Conservation (phyloP, 2,888 invertebrate species). For the Phengaris alcon region DNA sequence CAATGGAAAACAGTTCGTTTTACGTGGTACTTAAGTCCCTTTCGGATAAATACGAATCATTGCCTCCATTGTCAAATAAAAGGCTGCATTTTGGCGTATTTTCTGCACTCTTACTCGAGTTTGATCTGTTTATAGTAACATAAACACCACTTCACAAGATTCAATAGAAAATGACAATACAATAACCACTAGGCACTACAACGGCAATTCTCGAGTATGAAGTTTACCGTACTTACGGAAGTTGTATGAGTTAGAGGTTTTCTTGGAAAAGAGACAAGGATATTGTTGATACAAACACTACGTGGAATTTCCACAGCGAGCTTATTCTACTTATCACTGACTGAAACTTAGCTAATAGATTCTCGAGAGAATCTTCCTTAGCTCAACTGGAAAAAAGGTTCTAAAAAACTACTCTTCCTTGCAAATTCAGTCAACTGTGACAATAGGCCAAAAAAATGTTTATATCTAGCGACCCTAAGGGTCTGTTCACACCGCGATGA, state of each 20-base stretch:
- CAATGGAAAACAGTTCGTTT: not conserved
- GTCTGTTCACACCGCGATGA: no score
- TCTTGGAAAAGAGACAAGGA: slow-evolving; percentile 13
- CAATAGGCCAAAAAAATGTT: not conserved
- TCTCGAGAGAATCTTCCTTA: not conserved
- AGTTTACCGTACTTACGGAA: not conserved
- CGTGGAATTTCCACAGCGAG: not conserved
- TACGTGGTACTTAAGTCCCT: not conserved
- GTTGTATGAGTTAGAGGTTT: not conserved
- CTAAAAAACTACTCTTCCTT: not conserved
- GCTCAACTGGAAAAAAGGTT: not conserved
- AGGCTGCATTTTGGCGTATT: no score
- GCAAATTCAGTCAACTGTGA: not conserved
- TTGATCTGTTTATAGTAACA: not conserved
- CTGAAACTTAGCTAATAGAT: not conserved
- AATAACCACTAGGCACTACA: not conserved
- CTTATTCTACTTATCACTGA: not conserved
- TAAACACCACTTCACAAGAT: not conserved
- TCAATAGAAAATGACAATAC: not conserved
- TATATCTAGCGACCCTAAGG: not conserved
- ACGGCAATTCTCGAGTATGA: not conserved
- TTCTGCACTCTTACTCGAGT: not conserved
- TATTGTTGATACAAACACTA: slow-evolving; percentile 1
- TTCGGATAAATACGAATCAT: not conserved
- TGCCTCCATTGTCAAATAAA: not conserved